Base-by-base conservation (phyloP, 2,888 invertebrate species). In the Andrena chrysosceles region DNA sequence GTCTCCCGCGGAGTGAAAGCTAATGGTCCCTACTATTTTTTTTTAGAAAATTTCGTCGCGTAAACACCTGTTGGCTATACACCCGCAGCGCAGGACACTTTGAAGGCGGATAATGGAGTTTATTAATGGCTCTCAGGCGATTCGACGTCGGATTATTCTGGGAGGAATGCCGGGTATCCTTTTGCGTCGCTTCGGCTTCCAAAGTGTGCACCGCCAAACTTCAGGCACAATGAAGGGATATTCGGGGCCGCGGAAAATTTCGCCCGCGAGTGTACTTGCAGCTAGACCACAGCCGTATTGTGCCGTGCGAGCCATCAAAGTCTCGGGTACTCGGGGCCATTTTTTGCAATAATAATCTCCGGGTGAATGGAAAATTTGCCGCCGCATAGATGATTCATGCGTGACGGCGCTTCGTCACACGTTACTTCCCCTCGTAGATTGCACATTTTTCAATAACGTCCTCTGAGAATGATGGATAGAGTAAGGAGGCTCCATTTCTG, bases 11-110 rank as follows among this genome's bases (percentile, higher is more conserved):
- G 7, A 33, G 29, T 48, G 35, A 70, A 4, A 10, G 26, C 10
- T 10, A 26, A 56, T 26, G 23, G 23, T 56, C 20, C 16, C 16
- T 42, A 5, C 42, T 42, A 42, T 42, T 79, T 81, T 35, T 33
- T 33, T 81, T 81, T 72, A 81, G 62, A 54, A 68, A 81, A 79
- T 79, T 79, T 81, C 20, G 67, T 72, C 56, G 56, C 80, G 56
- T 56, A 79, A 23, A 81, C 81, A 81, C 81, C 81, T 81, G 80
- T 81, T 81, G 80, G 79, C 62, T 26, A 10, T 6, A n/a, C 60
- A 6, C 35, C 20, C 31, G 29, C 48, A 29, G 7, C 35, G 68
- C 16, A 31, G 59, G 10, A 56, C 23, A 31, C 35, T 48, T 69
- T 52, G 29, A 23, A 48, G 56, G 8, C 6, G 60, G 31, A 10